Evolutionary conservation across 1,140 invertebrate genomes (phyloP), one percentile per base, ranked within the genome.

Genomic region (Periplaneta americana): DNA sequence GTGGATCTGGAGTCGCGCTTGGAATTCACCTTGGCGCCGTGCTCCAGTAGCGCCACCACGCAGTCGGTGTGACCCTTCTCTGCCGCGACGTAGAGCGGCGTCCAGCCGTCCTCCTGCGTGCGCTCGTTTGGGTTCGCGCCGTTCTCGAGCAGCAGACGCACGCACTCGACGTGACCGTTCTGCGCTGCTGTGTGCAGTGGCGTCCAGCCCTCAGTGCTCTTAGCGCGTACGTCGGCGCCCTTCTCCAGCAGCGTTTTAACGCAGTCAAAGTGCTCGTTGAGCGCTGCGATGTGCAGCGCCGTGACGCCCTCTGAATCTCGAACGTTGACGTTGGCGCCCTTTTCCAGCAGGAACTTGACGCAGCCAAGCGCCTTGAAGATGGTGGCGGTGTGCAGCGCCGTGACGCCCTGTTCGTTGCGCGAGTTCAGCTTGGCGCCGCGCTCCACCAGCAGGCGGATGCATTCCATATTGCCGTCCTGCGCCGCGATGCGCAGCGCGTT

Each of bases 1-100:
- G 92, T 94, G 88, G 95, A 93, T 8, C 94, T 94, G 84, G 93
- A 92, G 80, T 93, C 91, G 4, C 94, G 96, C 86, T 98, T 98
- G 6, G 37, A 37, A 36, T 93, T 87, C 28, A 93, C 88, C 83
- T 91, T 90, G n/a, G 91, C 91, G 34, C 92, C 92, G 83, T 91
- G 89, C 75, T 89, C 86, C 13, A 94, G 82, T 48, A 93, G 87
- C 18, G 90, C 84, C 28, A 87, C 84, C 36, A 93, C 91, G 83
- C 91, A 90, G 48, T 92, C 90, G 11, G 90, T 84, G 84, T 93
- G 91, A 36, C 94, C 93, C 84, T 92, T 90, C 66, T 89, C 87
- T 3, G 93, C 92, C n/a, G 94, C 94, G 33, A 93, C 89, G 88
- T 95, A 94, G 36, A 95, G 87, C 0, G 94, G 91, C 5, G 93